Conservation (phyloP, 2,113 vertebrate genomes). For the Pica pica region DNA sequence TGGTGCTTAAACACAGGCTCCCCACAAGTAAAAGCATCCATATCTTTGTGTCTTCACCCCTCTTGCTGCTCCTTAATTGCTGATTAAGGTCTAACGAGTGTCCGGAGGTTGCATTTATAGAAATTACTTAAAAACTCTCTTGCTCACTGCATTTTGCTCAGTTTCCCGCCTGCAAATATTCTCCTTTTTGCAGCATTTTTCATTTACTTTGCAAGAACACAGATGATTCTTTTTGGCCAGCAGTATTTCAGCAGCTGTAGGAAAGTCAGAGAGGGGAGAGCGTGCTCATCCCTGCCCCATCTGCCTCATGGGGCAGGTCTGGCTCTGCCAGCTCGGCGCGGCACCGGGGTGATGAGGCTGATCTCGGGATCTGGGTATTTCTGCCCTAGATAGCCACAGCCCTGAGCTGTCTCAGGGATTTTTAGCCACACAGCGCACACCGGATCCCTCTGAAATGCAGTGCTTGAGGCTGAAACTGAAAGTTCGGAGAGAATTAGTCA, state of each 20-base stretch:
- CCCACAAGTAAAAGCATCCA: rapidly evolving
- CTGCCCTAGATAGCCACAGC: background rate
- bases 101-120: background rate
- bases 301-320: background rate
- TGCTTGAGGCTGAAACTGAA: constrained; percentile 61
- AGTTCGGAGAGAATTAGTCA: constrained; percentile 70
- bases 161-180: background rate
- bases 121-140: background rate
- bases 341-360: rapidly evolving
- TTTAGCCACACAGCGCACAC: constrained; percentile 24
- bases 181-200: background rate
- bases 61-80: background rate
- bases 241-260: background rate
- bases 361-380: background rate
- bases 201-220: background rate
- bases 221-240: background rate
- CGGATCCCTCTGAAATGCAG: constrained; percentile 39
- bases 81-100: background rate
- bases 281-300: background rate
- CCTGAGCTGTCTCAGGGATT: background rate
- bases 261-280: background rate
- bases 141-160: rapidly evolving
- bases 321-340: background rate
- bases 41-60: background rate
- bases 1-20: background rate